Evolutionary conservation across 1,140 invertebrate genomes (phyloP).

Genomic region (Doryteuthis pealeii): DNA sequence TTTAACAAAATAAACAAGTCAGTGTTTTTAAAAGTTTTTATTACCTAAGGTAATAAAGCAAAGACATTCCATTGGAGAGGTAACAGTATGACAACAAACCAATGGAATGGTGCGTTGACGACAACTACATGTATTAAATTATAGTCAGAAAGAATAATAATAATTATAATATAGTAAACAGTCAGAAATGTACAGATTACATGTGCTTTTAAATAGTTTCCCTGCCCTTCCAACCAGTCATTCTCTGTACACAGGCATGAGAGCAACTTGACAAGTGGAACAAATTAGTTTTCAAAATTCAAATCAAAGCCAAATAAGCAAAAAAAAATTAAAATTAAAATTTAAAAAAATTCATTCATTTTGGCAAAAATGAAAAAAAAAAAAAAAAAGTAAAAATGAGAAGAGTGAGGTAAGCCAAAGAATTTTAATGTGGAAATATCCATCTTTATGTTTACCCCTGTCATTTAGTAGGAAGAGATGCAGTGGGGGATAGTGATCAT

Average conservation of each 20-base stretch:
- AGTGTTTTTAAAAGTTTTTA: not conserved
- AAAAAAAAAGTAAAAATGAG: no score
- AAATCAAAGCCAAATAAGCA: no score
- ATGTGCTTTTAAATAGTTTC: conserved; percentile 9
- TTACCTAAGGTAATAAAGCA: conserved; percentile 9
- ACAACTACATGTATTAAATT: conserved; percentile 7
- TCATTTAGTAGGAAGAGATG: no score
- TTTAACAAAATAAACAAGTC: no score
- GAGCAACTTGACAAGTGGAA: not conserved
- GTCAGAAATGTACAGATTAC: conserved; percentile 5
- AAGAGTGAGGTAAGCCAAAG: no score
- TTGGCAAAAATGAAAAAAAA: no score
- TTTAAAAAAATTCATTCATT: no score
- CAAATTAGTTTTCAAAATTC: no score
- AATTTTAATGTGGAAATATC: no score
- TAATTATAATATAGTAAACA: conserved; percentile 8
- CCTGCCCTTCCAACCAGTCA: conserved; percentile 6
- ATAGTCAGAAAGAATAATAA: not conserved
- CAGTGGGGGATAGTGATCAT: no score
- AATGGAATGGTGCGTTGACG: conserved; percentile 5
- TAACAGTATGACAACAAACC: not conserved
- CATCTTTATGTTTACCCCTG: no score
- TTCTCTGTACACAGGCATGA: not conserved
- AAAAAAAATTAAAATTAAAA: no score
- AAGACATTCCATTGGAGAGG: conserved; percentile 4